Evolutionary conservation across 2,888 invertebrate species (phyloP).

Genomic region (Hypomecis punctinalis): DNA sequence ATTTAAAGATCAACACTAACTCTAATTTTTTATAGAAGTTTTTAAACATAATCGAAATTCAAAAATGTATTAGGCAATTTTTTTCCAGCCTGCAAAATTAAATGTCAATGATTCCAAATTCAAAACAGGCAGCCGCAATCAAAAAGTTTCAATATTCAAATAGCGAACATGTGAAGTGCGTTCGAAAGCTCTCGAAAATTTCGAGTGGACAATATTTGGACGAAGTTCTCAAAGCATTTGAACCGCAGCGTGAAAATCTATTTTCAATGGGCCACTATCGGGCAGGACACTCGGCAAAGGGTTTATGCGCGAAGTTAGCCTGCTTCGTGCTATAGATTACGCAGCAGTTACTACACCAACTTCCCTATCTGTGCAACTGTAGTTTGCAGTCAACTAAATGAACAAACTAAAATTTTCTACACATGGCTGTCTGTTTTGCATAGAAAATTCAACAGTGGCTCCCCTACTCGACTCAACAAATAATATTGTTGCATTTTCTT

Average conservation of each 20-base stretch:
- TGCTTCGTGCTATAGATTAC: conserved; percentile 58
- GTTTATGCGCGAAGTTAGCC: conserved; percentile 78
- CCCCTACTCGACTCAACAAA: not conserved
- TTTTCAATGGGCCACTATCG: conserved; percentile 83
- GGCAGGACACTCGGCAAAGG: conserved; percentile 76
- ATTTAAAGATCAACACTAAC: no score
- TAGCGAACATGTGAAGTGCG: conserved; percentile 39
- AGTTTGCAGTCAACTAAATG: not conserved
- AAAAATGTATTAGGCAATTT: no score
- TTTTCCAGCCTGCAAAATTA: no score
- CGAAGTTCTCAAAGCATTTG: conserved; percentile 73
- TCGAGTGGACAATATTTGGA: conserved; percentile 67
- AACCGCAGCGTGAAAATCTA: conserved; percentile 82
- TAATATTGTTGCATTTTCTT: not conserved
- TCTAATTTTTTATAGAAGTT: no score
- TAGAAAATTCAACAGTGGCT: not conserved
- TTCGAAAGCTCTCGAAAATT: conserved; percentile 49
- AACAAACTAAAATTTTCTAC: not conserved
- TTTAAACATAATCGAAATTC: no score
- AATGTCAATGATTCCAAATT: no score
- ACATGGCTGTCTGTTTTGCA: not conserved
- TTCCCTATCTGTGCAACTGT: not conserved
- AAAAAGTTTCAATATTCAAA: conserved; percentile 26
- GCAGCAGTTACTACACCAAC: not conserved
- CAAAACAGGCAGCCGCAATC: not conserved